A percentile compares a stretch with the other conserved stretches of the same genome.
These are phyloP conservation scores for Narcine bancroftii DNA, from an alignment of 2,113 vertebrate species.

Conservation along the genomic window DNA sequence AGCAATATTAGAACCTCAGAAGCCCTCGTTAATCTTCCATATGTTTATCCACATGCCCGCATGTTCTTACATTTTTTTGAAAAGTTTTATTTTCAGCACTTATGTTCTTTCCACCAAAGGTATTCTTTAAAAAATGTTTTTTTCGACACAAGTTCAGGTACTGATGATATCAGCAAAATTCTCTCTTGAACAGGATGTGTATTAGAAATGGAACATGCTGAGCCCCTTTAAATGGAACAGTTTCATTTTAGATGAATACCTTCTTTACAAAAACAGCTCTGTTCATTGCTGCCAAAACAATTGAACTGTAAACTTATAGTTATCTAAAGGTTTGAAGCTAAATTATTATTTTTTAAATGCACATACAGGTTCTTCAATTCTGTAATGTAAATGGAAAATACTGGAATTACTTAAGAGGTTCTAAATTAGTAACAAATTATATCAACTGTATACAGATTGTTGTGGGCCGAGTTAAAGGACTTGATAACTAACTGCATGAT, in stretches of 20 bases:
- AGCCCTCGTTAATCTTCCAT: neutral
- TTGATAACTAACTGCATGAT: no score
- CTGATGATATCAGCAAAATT: neutral
- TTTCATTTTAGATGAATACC: neutral
- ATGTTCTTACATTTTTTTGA: neutral
- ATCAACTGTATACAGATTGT: no score
- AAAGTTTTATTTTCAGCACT: neutral
- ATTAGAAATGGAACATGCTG: neutral
- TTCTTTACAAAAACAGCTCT: neutral
- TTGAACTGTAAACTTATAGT: neutral
- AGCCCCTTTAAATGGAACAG: neutral
- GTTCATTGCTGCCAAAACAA: neutral
- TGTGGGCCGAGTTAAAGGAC: no score
- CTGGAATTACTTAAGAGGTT: no score
- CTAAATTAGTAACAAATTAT: no score
- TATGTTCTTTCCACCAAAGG: neutral
- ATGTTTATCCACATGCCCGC: neutral
- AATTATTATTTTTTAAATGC: no score
- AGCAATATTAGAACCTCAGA: neutral
- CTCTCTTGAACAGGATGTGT: neutral
- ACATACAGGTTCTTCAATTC: no score
- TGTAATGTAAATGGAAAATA: no score
- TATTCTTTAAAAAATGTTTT: neutral
- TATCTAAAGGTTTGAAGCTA: neutral
- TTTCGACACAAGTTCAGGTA: neutral